phyloP scores from a whole-genome alignment of 2,888 invertebrate genomes.

The Abscondita cerata region DNA sequence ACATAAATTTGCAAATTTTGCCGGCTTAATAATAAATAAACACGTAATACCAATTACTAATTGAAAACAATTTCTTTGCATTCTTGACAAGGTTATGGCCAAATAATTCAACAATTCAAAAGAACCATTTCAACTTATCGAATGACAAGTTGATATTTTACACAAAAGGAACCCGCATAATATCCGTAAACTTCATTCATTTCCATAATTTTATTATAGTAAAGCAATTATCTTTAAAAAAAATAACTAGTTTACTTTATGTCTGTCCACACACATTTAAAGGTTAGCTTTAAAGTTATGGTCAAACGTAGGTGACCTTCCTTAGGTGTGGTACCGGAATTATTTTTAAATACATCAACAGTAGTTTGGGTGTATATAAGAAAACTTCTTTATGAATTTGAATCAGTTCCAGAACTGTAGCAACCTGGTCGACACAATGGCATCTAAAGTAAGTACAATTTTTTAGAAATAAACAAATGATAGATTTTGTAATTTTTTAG shows the following conservation, averaged over 20 bases:
- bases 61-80: too few species aligned
- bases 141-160: too few species aligned
- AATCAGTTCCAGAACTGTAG: slow-evolving; percentile 34
- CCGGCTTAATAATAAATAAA: too few species aligned
- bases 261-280: slow-evolving; percentile 51
- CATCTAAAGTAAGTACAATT: slow-evolving; percentile 34
- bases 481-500: background rate
- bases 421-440: slow-evolving; percentile 29
- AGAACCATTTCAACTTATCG: too few species aligned
- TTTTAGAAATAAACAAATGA: background rate
- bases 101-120: too few species aligned
- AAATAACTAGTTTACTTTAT: slow-evolving; percentile 24
- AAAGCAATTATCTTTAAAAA: background rate
- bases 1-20: too few species aligned
- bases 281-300: slow-evolving; percentile 26
- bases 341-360: background rate
- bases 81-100: too few species aligned
- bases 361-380: slow-evolving; percentile 37
- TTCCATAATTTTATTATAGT: too few species aligned
- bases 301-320: slow-evolving; percentile 38
- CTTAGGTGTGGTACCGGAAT: slow-evolving; percentile 35
- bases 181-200: too few species aligned
- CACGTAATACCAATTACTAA: too few species aligned
- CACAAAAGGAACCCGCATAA: too few species aligned
- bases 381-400: slow-evolving; percentile 18